Percentiles rank a stretch among this genome's conserved stretches.
Conservation (phyloP, 2,888 invertebrate species). For the Tetramorium bicarinatum region DNA sequence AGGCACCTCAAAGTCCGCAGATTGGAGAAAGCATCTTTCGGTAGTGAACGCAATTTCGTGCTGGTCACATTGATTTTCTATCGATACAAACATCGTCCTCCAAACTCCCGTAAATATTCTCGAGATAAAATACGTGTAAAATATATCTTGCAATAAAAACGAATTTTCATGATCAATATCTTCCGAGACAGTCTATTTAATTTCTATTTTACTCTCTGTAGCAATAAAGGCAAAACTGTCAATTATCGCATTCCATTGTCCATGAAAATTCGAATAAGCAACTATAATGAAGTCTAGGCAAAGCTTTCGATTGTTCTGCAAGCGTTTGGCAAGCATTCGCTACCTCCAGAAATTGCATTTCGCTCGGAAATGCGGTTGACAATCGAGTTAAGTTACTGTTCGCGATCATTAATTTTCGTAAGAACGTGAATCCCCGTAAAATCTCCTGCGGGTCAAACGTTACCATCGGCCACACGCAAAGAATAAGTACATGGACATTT, state of each 20-base stretch:
- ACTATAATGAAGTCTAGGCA: not conserved
- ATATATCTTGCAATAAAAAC: not conserved
- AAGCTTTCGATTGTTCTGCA: not conserved
- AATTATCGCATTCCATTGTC: not conserved
- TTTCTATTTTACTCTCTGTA: not conserved
- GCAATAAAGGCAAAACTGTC: not conserved
- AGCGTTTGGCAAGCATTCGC: conserved; percentile 13
- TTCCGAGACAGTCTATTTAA: not conserved
- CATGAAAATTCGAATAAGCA: conserved; percentile 45
- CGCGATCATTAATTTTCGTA: conserved; percentile 77
- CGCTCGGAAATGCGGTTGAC: conserved; percentile 73
- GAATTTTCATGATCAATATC: conserved; percentile 40
- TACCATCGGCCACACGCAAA: conserved; percentile 77
- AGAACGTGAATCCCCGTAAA: conserved; percentile 75
- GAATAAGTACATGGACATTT: conserved; percentile 55
- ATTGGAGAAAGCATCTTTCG: conserved; percentile 82
- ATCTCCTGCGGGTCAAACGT: conserved; percentile 78
- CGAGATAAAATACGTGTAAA: not conserved
- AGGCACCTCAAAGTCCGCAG: conserved; percentile 87
- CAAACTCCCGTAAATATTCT: conserved; percentile 14
- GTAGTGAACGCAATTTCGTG: conserved; percentile 81
- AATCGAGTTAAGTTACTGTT: conserved; percentile 80
- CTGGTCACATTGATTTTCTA: conserved; percentile 84
- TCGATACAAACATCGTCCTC: conserved; percentile 44
- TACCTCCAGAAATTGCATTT: conserved; percentile 79